Base-by-base conservation (phyloP, 2,113 vertebrate species). In the Camelus bactrianus region DNA sequence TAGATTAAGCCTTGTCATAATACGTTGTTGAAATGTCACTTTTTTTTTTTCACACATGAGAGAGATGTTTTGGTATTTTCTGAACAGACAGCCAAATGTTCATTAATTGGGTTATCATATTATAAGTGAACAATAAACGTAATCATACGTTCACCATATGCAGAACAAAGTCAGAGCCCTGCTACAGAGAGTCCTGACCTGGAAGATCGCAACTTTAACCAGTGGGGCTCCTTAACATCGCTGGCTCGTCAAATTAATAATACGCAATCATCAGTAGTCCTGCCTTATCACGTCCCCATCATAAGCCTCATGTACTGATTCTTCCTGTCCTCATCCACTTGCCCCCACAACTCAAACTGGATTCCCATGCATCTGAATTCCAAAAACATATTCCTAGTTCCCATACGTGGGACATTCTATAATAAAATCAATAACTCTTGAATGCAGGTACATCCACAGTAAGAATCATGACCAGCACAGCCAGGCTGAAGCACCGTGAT, bases 1-100 rank as follows among this genome's bases (percentile, higher is more conserved):
- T 79, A 24, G 81, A 87, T 16, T 0, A 62, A 56, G 4, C n/a
- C 38, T 91, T 97, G 15, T 72, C 88, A 19, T 3, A 88, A 91
- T 92, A 90, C 5, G 3, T 1, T 5, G 3, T 15, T 50, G 73
- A 58, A 83, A 93, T 84, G 93, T 89, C 48, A 17, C 91, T 1
- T 42, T 95, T 91, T n/a, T n/a, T 91, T 96, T 91, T 91, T 73
- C 70, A 87, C 20, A 96, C 96, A 77, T 88, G 60, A 73, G 4
- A 94, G 96, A 95, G 70, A 2, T 1, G 54, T 91, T 22, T 94
- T 89, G 6, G 48, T 91, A 88, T 83, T 96, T 96, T 80, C 60
- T 0, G 82, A 92, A 70, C 15, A 95, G 90, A 97, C 32, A 75
- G 24, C 14, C 91, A 94, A 94, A 0, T 4, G 67, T 69, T 93